These are phyloP conservation scores for Setipinna tenuifilis DNA, from an alignment of 2,797 vertebrate species.

Conservation along the genomic window DNA sequence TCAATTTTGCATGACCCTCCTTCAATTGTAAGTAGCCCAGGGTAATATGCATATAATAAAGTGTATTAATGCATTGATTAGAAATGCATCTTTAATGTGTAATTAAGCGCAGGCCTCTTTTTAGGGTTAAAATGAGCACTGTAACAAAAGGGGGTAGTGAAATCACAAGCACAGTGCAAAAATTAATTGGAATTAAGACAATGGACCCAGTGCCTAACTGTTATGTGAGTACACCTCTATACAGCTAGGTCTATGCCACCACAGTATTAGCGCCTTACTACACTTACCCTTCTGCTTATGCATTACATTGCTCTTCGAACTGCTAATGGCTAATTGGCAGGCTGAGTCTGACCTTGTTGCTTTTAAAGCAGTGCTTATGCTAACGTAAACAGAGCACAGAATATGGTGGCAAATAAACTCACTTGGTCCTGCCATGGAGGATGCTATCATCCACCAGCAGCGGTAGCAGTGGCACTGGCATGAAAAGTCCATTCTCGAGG, in stretches of 20 bases:
- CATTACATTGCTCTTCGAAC: neutral
- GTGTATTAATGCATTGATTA: neutral
- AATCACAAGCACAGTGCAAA: neutral
- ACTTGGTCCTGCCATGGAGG: neutral
- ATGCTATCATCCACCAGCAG: neutral
- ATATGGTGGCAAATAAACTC: neutral
- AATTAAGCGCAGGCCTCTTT: neutral
- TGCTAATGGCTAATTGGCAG: neutral
- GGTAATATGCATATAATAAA: slow-evolving; percentile 4
- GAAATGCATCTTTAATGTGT: neutral
- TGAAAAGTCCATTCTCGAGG: neutral
- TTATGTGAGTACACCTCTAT: too few relatives aligned
- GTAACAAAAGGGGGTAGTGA: neutral
- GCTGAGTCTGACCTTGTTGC: neutral
- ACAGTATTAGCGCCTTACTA: neutral
- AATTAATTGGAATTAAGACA: too few relatives aligned
- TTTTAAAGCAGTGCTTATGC: neutral
- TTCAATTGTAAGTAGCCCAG: neutral
- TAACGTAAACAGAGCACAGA: neutral
- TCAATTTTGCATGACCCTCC: neutral
- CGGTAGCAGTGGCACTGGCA: too few relatives aligned
- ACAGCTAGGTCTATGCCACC: neutral
- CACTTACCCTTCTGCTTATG: neutral
- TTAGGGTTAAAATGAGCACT: neutral
- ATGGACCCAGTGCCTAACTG: too few relatives aligned